Conservation (phyloP, 2,888 invertebrate species). For the Congeria kusceri region DNA sequence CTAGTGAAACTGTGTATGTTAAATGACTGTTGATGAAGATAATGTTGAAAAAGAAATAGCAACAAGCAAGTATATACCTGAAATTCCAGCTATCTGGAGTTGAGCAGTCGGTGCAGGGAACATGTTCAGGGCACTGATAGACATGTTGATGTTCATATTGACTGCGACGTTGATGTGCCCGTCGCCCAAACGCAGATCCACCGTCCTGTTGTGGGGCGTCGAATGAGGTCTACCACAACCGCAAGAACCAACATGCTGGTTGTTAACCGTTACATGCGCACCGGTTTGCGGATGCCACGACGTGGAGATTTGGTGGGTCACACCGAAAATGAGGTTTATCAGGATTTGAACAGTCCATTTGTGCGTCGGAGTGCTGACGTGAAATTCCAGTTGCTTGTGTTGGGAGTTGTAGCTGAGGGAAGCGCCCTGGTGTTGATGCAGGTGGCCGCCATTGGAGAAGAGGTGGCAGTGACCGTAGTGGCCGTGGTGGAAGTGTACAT, state of each 20-base stretch:
- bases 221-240: slow-evolving; percentile 22
- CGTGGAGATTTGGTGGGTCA: slow-evolving; percentile 41
- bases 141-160: slow-evolving; percentile 37
- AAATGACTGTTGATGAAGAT: not conserved
- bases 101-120: slow-evolving; percentile 2
- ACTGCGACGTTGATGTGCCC: slow-evolving; percentile 19
- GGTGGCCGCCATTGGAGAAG: slow-evolving; percentile 54
- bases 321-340: slow-evolving; percentile 9
- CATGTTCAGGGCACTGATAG: slow-evolving; percentile 46
- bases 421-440: slow-evolving; percentile 48
- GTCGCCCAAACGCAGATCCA: slow-evolving; percentile 39
- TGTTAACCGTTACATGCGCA: slow-evolving; percentile 44
- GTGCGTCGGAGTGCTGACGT: slow-evolving; percentile 48
- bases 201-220: slow-evolving; percentile 15
- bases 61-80: slow-evolving; percentile 8
- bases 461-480: slow-evolving; percentile 47
- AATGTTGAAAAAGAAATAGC: not conserved
- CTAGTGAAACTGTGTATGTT: not conserved
- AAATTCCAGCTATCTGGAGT: slow-evolving; percentile 14
- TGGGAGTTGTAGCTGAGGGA: slow-evolving; percentile 50
- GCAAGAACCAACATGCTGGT: slow-evolving; percentile 42
- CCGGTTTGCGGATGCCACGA: slow-evolving; percentile 60
- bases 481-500: slow-evolving; percentile 44
- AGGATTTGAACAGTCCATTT: slow-evolving; percentile 39
- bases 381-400: slow-evolving; percentile 28